A percentile compares a stretch with the other conserved stretches of the same genome.
Evolutionary conservation across 1,140 invertebrate species (phyloP).

Genomic region (Leguminivora glycinivorella): DNA sequence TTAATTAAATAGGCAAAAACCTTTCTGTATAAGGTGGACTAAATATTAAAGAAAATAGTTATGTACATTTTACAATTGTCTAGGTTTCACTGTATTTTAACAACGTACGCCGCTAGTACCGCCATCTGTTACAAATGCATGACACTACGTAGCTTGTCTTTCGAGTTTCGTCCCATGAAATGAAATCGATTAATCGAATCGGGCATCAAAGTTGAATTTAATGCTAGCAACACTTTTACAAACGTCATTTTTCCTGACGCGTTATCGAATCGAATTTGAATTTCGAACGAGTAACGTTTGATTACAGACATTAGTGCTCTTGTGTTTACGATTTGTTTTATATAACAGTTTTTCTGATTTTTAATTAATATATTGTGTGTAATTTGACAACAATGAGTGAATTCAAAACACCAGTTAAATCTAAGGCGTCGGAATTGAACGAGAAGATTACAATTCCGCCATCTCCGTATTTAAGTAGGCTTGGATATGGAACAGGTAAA

Average conservation of each 20-base stretch:
- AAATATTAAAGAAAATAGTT: no score
- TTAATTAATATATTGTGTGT: not conserved
- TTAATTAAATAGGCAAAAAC: no score
- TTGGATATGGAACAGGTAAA: conserved; percentile 88
- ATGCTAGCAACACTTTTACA: not conserved
- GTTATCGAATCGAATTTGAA: conserved; percentile 2
- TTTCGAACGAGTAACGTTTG: conserved; percentile 8
- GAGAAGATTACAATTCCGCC: conserved; percentile 79
- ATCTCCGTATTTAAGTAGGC: conserved; percentile 83
- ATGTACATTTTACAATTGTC: no score
- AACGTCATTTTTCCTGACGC: not conserved
- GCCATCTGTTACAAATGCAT: not conserved
- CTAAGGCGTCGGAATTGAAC: conserved; percentile 37
- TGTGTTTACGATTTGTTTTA: not conserved
- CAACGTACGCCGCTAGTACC: not conserved
- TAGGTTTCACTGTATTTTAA: no score
- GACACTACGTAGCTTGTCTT: not conserved
- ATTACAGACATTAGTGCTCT: not conserved
- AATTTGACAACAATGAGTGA: conserved; percentile 53
- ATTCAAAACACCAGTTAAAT: conserved; percentile 67
- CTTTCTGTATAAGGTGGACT: no score
- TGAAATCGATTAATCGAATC: not conserved
- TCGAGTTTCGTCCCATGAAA: not conserved
- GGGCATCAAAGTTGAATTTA: no score
- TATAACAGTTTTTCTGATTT: no score